Evolutionary conservation across 2,888 invertebrate species (phyloP), one percentile per base, ranked within the genome.

Genomic region (Plebejus anna): DNA sequence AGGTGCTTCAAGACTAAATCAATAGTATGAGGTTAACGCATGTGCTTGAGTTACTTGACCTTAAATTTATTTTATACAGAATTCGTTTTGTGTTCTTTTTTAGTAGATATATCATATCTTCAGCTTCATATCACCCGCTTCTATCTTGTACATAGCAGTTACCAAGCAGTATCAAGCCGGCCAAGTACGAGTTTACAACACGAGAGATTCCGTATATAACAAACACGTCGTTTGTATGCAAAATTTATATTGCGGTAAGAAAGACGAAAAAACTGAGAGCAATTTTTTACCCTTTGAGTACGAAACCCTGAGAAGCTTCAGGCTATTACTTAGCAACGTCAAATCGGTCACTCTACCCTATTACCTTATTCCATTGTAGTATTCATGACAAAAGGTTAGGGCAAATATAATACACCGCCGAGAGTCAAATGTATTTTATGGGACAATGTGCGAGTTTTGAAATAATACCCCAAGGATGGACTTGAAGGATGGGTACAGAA

Each of bases 311-410:
- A 71, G 9, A 70, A 70, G 70, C 36, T 38, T 16, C 16, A 70
- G 42, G 3, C 22, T 42, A 42, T 71, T 71, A 71, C 71, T 71
- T 42, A 51, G 51, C 9, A 28, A 32, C 47, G 28, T 11, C 32
- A 55, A 73, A 51, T 55, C 73, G 72, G 72, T 72, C 72, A 72
- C 47, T 70, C 16, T 72, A 72, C 73, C 55, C 55, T 51, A 73
- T 55, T 55, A 28, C 55, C 73, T 73, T 73, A 51, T 42, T 55
- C 73, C 51, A 73, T 73, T 73, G 73, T 55, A 32, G 32, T 55
- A 73, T 73, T 73, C 73, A 55, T 73, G 73, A 73, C 73, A 73
- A 73, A 73, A 73, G 73, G 73, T 73, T 73, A 73, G 51, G 73
- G 55, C 73, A 73, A 73, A 73, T 73, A 73, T 73, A 73, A 73